Conservation (phyloP, 2,797 vertebrate species). For the Argya squamiceps region DNA sequence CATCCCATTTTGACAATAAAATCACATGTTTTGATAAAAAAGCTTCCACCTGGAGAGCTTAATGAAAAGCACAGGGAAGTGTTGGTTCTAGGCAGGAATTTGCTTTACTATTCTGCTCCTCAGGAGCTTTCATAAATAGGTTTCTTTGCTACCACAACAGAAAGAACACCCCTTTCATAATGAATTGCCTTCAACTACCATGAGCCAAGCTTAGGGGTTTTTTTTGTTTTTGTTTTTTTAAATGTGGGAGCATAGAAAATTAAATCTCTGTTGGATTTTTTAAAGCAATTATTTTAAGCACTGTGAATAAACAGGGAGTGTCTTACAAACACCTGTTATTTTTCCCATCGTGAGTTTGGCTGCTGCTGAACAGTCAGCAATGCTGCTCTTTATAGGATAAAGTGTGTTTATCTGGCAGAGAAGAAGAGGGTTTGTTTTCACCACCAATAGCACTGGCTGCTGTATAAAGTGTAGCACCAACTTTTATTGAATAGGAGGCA, state of each 20-base stretch:
- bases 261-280: conserved; percentile 47
- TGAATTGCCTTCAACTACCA: conserved; percentile 46
- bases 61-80: neutral
- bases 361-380: conserved; percentile 51
- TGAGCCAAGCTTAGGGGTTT: neutral
- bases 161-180: conserved; percentile 53
- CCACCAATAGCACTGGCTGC: neutral
- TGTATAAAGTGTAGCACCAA: neutral
- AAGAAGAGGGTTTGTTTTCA: conserved; percentile 62
- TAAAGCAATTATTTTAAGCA: conserved; percentile 68
- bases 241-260: conserved; percentile 51
- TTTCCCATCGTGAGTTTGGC: conserved; percentile 58
- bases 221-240: neutral
- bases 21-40: conserved; percentile 4
- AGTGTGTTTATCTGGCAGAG: conserved; percentile 47
- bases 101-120: conserved; percentile 3
- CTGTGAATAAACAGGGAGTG: conserved; percentile 65
- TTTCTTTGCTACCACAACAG: conserved; percentile 57
- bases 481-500: neutral
- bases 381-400: conserved; percentile 44
- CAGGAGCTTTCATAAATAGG: conserved; percentile 23
- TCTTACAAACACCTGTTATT: conserved; percentile 68
- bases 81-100: conserved; percentile 26
- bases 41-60: neutral
- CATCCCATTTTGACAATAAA: conserved; percentile 1